phyloP scores from a whole-genome alignment of 2,113 vertebrate genomes.

The Ptilorrhoa leucosticta region DNA sequence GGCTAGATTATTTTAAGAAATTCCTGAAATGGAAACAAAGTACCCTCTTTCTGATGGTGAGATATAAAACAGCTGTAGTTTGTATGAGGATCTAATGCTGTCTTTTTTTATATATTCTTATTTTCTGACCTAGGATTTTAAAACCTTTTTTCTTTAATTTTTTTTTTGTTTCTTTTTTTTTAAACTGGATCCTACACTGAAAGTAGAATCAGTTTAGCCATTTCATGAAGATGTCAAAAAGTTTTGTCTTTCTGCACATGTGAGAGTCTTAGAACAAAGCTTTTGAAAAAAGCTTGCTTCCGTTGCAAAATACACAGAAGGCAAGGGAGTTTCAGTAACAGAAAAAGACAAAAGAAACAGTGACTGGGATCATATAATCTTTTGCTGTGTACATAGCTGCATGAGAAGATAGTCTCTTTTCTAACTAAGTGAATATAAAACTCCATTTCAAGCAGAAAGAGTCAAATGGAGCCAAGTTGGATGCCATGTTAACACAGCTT shows the following conservation, averaged over 20 bases:
- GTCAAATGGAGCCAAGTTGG: not conserved
- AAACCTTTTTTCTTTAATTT: not conserved
- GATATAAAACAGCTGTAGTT: not conserved
- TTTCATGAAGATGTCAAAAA: not conserved
- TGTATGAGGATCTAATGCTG: not conserved
- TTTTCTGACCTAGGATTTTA: not conserved
- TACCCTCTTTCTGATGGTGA: not conserved
- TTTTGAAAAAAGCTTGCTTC: not conserved
- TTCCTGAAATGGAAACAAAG: not conserved
- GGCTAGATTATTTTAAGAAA: not conserved
- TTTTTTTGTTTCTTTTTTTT: not conserved
- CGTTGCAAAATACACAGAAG: not conserved
- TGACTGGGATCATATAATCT: not conserved
- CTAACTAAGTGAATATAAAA: not conserved
- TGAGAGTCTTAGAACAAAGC: not conserved
- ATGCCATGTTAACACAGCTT: not conserved
- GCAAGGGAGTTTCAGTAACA: not conserved
- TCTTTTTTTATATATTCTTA: not conserved
- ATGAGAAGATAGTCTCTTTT: not conserved
- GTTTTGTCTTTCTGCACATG: fast-evolving
- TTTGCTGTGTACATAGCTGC: not conserved
- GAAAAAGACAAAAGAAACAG: not conserved
- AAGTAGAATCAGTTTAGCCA: not conserved
- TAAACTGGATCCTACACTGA: not conserved
- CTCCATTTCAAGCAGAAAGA: not conserved